Evolutionary conservation across 2,888 invertebrate species (phyloP).

Genomic region (Melipona bicolor): DNA sequence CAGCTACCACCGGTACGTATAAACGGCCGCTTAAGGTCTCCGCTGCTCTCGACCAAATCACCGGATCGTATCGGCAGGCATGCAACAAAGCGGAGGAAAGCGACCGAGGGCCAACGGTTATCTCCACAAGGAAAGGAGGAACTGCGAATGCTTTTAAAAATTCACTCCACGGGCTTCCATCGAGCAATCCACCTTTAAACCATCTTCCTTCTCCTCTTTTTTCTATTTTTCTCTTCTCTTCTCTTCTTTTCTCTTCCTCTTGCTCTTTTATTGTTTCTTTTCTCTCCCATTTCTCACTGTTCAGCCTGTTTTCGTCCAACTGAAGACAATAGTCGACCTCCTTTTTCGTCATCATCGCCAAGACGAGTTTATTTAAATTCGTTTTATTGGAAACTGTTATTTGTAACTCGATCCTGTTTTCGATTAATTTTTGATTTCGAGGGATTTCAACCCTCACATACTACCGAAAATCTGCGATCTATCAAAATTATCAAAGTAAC

Average conservation of each 20-base stretch:
- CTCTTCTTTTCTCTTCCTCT: no score
- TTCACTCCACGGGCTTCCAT: slow-evolving; percentile 19
- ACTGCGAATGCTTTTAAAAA: slow-evolving; percentile 47
- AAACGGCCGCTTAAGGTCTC: slow-evolving; percentile 55
- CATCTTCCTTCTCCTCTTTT: no score
- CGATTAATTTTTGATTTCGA: no score
- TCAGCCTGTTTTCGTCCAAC: background rate
- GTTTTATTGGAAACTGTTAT: background rate
- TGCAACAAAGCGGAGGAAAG: slow-evolving; percentile 52
- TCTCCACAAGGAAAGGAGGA: slow-evolving; percentile 46
- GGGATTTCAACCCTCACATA: no score
- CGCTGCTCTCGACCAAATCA: slow-evolving; percentile 50
- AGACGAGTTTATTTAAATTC: background rate
- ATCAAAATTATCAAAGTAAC: no score
- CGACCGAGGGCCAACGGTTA: slow-evolving; percentile 52
- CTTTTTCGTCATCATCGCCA: background rate
- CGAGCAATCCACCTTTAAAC: background rate
- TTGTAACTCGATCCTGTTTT: background rate
- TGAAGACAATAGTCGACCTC: no score
- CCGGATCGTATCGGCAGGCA: slow-evolving; percentile 60
- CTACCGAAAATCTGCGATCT: no score
- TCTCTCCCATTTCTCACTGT: background rate
- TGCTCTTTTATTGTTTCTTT: no score
- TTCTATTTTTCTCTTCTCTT: background rate
- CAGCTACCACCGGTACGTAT: slow-evolving; percentile 46